Conservation (phyloP, 2,113 vertebrate genomes). For the Scytalopus superciliaris region DNA sequence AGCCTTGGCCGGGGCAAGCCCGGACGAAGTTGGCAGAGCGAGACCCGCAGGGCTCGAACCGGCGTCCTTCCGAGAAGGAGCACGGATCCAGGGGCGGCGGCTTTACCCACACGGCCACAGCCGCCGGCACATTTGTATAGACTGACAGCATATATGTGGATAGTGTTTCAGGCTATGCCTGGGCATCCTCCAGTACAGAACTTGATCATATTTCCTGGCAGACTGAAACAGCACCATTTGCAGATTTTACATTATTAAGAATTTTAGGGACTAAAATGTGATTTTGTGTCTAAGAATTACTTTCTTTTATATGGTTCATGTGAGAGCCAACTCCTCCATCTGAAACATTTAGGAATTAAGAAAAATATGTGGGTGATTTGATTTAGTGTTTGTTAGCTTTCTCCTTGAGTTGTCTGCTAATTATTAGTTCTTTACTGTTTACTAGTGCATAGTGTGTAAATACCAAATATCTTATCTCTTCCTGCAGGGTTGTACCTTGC, state of each 20-base stretch:
- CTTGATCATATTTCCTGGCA: background rate
- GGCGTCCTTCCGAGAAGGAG: no score
- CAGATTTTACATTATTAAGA: background rate
- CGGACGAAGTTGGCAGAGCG: no score
- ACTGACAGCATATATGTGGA: background rate
- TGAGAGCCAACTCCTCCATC: background rate
- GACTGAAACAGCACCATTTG: background rate
- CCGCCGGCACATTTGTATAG: background rate
- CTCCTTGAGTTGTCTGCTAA: background rate
- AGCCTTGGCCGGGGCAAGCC: no score
- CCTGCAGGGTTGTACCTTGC: slow-evolving; percentile 89
- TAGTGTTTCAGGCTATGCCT: background rate
- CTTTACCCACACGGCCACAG: no score
- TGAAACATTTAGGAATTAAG: background rate
- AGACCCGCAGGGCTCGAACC: no score
- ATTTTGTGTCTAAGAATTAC: background rate
- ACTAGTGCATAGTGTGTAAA: background rate
- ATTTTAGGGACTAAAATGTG: background rate
- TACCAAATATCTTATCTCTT: background rate
- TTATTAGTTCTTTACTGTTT: background rate
- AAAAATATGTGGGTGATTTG: background rate
- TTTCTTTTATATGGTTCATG: background rate
- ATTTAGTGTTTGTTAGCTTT: background rate
- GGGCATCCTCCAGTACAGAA: background rate
- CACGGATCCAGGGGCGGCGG: no score